Evolutionary conservation across 2,113 vertebrate species (phyloP).

Genomic region (Bothrops jararaca): DNA sequence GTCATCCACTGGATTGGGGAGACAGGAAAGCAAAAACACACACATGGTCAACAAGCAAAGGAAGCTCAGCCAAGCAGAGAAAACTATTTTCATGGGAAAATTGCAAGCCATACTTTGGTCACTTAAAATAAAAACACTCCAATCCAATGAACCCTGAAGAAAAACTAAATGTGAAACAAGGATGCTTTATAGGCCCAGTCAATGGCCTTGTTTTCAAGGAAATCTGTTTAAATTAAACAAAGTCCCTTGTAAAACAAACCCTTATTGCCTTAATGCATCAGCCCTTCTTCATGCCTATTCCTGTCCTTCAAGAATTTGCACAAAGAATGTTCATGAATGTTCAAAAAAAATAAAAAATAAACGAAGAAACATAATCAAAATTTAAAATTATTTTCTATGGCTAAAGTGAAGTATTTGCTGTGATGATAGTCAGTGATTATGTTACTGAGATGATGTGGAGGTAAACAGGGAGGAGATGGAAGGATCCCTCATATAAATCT

Average conservation of each 20-base stretch:
- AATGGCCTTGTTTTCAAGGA: conserved; percentile 21
- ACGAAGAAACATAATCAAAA: background rate
- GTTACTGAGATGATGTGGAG: background rate
- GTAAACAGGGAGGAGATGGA: background rate
- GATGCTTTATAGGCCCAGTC: background rate
- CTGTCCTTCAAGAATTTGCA: background rate
- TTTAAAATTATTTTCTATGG: background rate
- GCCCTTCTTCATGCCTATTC: background rate
- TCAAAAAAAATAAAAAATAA: background rate
- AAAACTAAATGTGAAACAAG: background rate
- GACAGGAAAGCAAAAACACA: conserved; percentile 45
- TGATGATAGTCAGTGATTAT: background rate
- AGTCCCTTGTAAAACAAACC: conserved; percentile 16
- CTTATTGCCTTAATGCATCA: conserved; percentile 23
- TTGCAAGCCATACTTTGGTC: conserved; percentile 13
- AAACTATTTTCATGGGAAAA: conserved; percentile 30
- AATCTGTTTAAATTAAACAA: conserved; percentile 18
- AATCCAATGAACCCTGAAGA: background rate
- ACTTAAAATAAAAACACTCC: conserved; percentile 13
- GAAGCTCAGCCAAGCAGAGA: conserved; percentile 34
- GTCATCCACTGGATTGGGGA: conserved; percentile 77
- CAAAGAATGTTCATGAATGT: background rate
- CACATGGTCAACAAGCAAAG: conserved; percentile 33
- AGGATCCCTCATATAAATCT: background rate
- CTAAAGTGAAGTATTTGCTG: background rate